A percentile compares a stretch with the other conserved stretches of the same genome.
Conservation (phyloP, 2,113 vertebrate species). For the Baryphthengus martii region DNA sequence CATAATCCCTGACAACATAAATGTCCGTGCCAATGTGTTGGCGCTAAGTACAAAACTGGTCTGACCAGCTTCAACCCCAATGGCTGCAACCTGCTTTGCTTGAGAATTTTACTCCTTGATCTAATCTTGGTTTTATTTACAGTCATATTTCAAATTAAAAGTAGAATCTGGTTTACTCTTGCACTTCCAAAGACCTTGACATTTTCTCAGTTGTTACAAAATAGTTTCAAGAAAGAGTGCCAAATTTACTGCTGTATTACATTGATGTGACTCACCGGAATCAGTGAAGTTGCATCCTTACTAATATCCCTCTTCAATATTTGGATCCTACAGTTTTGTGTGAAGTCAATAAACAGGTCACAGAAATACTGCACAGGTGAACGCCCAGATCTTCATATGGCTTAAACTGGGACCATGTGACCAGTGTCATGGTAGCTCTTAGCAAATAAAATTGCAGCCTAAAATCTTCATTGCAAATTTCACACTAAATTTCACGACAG, state of each 20-base stretch:
- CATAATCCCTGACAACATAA: not conserved
- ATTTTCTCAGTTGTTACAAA: not conserved
- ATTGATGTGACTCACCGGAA: not conserved
- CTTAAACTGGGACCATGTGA: not conserved
- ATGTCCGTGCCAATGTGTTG: not conserved
- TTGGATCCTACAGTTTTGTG: not conserved
- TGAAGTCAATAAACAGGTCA: not conserved
- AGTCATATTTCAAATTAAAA: conserved; percentile 20
- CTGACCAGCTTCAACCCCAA: conserved; percentile 23
- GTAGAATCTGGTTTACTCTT: not conserved
- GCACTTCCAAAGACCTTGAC: not conserved
- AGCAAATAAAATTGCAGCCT: not conserved
- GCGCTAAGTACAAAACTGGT: conserved; percentile 25
- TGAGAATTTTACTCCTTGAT: conserved; percentile 26
- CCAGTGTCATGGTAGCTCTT: not conserved
- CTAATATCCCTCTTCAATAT: not conserved
- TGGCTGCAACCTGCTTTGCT: not conserved
- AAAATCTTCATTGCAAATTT: not conserved
- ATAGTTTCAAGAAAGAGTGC: not conserved
- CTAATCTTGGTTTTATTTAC: conserved; percentile 48
- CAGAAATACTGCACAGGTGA: not conserved
- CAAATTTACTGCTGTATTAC: not conserved
- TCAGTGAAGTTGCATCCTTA: not conserved
- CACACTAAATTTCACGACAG: not conserved
- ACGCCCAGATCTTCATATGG: not conserved